A percentile compares a stretch with the other conserved stretches of the same genome.
Conservation (phyloP, 2,113 vertebrate genomes). For the Scolopax mira region DNA sequence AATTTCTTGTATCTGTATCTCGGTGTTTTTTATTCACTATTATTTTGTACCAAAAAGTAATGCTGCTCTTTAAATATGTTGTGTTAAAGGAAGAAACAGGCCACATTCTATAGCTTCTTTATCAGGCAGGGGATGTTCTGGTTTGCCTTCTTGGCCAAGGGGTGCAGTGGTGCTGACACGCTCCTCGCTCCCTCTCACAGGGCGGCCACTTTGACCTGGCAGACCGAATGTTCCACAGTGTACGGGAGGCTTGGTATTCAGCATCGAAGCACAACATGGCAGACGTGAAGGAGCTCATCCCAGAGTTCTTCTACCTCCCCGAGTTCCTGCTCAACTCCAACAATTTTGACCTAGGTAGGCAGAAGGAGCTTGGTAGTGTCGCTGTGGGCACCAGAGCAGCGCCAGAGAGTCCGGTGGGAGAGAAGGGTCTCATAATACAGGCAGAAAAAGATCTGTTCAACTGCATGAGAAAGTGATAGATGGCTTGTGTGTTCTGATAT, state of each 20-base stretch:
- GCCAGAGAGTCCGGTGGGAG: not conserved
- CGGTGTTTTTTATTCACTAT: not conserved
- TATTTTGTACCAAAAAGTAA: not conserved
- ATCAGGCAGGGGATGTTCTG: not conserved
- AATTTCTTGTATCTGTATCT: rapidly evolving
- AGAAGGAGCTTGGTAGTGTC: not conserved
- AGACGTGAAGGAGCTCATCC: conserved; percentile 97
- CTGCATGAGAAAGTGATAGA: not conserved
- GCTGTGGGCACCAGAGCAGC: rapidly evolving
- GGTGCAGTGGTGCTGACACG: rapidly evolving
- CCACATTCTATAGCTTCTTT: not conserved
- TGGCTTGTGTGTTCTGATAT: not conserved
- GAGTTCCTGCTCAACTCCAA: conserved; percentile 98
- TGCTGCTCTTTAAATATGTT: rapidly evolving
- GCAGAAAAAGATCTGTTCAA: not conserved
- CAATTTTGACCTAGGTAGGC: conserved; percentile 94
- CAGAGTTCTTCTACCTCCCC: conserved; percentile 97
- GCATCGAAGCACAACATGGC: conserved; percentile 99
- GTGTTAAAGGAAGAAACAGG: not conserved
- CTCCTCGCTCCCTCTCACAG: conserved; percentile 63
- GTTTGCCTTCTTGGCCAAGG: not conserved
- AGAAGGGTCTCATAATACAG: rapidly evolving
- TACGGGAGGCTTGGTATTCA: conserved; percentile 94
- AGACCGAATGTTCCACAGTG: conserved; percentile 98
- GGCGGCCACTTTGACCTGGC: conserved; percentile 98